A percentile compares a stretch with the other conserved stretches of the same genome.
These are phyloP conservation scores for Taxidea taxus DNA, from an alignment of 2,113 vertebrate species.

Conservation along the genomic window DNA sequence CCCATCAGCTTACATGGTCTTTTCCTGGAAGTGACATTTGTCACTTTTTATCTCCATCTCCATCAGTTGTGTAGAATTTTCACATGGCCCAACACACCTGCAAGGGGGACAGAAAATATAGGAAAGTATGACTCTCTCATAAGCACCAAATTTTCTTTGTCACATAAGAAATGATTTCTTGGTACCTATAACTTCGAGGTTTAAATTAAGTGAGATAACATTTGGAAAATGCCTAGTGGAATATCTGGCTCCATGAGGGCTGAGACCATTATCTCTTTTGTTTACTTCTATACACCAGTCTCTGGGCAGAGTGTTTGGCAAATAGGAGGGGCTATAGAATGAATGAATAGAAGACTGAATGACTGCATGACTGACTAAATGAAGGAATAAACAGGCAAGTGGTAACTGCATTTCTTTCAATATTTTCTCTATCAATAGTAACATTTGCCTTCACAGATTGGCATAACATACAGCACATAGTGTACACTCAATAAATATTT, in stretches of 20 bases:
- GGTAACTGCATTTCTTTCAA: background rate
- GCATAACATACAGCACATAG: background rate
- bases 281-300: background rate
- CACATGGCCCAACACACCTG: background rate
- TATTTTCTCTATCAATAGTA: background rate
- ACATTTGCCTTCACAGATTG: background rate
- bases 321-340: background rate
- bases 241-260: background rate
- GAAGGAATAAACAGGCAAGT: background rate
- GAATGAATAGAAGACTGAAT: background rate
- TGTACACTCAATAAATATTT: background rate
- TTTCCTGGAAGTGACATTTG: background rate
- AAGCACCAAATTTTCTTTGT: background rate
- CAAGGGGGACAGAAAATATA: background rate
- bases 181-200: background rate
- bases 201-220: background rate
- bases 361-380: background rate
- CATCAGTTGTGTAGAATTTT: background rate
- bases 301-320: background rate
- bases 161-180: background rate
- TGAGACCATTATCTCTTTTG: background rate
- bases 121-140: background rate
- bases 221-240: background rate
- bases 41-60: background rate
- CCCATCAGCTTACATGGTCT: background rate